A percentile compares a stretch with the other conserved stretches of the same genome.
phyloP scores from a whole-genome alignment of 1,140 invertebrate genomes.

The Nasonia giraulti region DNA sequence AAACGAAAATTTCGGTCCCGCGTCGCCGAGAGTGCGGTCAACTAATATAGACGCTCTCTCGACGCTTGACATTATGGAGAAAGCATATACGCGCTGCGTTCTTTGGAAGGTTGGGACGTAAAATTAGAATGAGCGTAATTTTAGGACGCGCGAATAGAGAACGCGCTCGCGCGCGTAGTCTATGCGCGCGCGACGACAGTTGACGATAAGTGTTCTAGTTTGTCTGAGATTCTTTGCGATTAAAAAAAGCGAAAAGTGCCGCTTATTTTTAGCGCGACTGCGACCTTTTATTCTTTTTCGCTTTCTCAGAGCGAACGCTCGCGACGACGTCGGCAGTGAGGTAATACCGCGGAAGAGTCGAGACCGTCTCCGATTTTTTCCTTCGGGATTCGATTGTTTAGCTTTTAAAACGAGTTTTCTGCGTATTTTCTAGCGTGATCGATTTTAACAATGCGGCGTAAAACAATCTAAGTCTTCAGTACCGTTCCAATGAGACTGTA shows the following conservation, averaged over 20 bases:
- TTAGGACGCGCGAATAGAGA: constrained; percentile 46
- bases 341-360: constrained; percentile 20
- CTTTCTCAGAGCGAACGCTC: neutral
- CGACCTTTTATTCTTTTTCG: neutral
- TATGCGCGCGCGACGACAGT: constrained; percentile 24
- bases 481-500: no score
- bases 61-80: constrained; percentile 41
- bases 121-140: constrained; percentile 57
- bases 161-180: neutral
- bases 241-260: constrained; percentile 29
- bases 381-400: no score
- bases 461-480: no score
- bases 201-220: constrained; percentile 36
- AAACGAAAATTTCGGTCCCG: neutral
- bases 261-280: constrained; percentile 12
- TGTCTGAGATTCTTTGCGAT: constrained; percentile 13
- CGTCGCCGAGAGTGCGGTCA: neutral
- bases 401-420: no score
- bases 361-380: no score
- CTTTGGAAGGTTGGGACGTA: constrained; percentile 56
- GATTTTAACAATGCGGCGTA: no score
- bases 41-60: neutral
- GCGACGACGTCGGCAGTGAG: constrained; percentile 4
- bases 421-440: no score
- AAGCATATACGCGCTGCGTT: constrained; percentile 50